Evolutionary conservation across 2,113 vertebrate species (phyloP), one percentile per base, ranked within the genome.

Genomic region (Atherinomorus stipes): DNA sequence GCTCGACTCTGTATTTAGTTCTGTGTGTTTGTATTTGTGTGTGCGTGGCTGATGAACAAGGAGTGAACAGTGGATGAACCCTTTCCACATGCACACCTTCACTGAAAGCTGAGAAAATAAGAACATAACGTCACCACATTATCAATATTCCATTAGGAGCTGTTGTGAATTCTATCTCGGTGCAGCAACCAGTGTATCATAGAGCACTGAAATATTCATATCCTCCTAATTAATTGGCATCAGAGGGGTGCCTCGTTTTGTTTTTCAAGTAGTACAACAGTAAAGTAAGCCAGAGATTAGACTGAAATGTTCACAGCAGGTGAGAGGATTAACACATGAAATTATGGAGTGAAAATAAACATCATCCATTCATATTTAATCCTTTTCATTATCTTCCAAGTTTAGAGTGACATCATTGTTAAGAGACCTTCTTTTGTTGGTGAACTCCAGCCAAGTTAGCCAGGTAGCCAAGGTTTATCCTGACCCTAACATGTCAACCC

Each of bases 151-250:
- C 84, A 92, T 89, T 91, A 89, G 85, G 70, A 80, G 73, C 76
- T 86, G 88, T 88, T 89, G 91, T 90, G 85, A 91, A 92, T 91
- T 88, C 83, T 92, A 93, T 92, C 91, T 91, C 60, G 70, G 80
- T 70, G 86, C 86, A 87, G 88, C 86, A 85, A 71, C 90, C 84
- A 86, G 91, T 93, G 91, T 91, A 89, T 92, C 89, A 88, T 85
- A 84, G 81, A 84, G 57, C 90, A 88, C 85, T 92, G 89, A 93
- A 94, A 93, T 94, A 94, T 94, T 94, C 91, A 94, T 93, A 91
- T 79, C 73, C 83, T 87, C 85, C 88, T 93, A 93, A 94, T 93
- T 91, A 93, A 94, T 92, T 93, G 90, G 91, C 90, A 90, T 88
- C 73, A 67, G 78, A 88, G 81, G 78, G 86, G 83, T 64, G 83